A percentile compares a stretch with the other conserved stretches of the same genome.
Evolutionary conservation across 2,888 invertebrate species (phyloP).

Genomic region (Heliconius hortense): DNA sequence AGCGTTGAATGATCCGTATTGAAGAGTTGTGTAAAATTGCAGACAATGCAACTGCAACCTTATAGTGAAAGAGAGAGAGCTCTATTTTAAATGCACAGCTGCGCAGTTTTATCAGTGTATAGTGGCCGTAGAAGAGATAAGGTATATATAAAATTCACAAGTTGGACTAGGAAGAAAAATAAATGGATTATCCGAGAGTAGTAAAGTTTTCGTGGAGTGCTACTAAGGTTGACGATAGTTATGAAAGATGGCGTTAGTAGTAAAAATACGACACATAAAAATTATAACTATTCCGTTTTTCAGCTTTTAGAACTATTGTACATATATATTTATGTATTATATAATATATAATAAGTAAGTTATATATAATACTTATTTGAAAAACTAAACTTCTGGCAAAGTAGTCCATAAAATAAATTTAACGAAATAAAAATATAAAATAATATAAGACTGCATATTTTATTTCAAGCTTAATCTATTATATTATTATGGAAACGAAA

Average conservation of each 20-base stretch:
- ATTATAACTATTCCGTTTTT: neutral
- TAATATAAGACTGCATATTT: neutral
- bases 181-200: slow-evolving; percentile 59
- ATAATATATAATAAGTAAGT: neutral
- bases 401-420: neutral
- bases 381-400: neutral
- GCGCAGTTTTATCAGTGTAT: slow-evolving; percentile 56
- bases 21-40: slow-evolving; percentile 55
- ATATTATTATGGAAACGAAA: neutral
- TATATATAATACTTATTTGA: neutral
- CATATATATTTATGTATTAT: neutral
- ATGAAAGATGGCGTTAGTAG: slow-evolving; percentile 42
- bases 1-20: slow-evolving; percentile 54
- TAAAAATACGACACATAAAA: neutral
- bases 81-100: slow-evolving; percentile 60
- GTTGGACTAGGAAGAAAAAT: slow-evolving; percentile 59
- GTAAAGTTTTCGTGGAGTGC: slow-evolving; percentile 60
- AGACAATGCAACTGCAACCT: slow-evolving; percentile 77
- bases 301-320: neutral
- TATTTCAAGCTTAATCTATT: neutral
- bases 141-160: slow-evolving; percentile 51
- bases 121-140: slow-evolving; percentile 57
- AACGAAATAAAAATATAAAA: neutral
- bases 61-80: slow-evolving; percentile 60
- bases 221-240: slow-evolving; percentile 73